These are phyloP conservation scores for Casuarius casuarius DNA, from an alignment of 2,113 vertebrate genomes.

Conservation along the genomic window DNA sequence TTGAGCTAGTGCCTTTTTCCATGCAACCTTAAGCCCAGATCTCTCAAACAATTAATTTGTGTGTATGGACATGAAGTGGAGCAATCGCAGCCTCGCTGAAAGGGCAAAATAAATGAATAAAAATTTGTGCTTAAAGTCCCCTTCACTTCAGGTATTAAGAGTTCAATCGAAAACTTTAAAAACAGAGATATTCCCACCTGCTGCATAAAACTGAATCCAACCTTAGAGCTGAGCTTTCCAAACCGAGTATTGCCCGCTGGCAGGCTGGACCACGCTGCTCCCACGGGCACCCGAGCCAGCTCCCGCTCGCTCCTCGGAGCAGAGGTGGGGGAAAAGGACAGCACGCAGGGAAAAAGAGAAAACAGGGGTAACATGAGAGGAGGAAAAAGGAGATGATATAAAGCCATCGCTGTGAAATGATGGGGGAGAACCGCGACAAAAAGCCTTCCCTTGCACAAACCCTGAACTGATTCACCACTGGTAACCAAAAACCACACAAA, in stretches of 20 bases:
- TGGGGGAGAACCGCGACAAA: not conserved
- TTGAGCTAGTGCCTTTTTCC: not conserved
- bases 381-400: not conserved
- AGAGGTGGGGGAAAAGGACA: not conserved
- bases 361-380: not conserved
- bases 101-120: not conserved
- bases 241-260: accelerated
- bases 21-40: not conserved
- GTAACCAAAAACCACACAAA: not conserved
- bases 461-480: not conserved
- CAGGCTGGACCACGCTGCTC: accelerated
- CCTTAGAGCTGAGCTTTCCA: not conserved
- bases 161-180: not conserved
- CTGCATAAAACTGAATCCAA: not conserved
- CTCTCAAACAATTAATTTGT: not conserved
- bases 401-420: not conserved
- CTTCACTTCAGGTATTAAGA: not conserved
- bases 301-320: not conserved
- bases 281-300: not conserved
- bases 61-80: not conserved
- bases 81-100: not conserved
- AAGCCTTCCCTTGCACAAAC: not conserved
- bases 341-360: accelerated
- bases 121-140: not conserved
- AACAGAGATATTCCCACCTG: not conserved